Conservation (phyloP, 1,140 invertebrate genomes). For the Apocrypta bakeri region DNA sequence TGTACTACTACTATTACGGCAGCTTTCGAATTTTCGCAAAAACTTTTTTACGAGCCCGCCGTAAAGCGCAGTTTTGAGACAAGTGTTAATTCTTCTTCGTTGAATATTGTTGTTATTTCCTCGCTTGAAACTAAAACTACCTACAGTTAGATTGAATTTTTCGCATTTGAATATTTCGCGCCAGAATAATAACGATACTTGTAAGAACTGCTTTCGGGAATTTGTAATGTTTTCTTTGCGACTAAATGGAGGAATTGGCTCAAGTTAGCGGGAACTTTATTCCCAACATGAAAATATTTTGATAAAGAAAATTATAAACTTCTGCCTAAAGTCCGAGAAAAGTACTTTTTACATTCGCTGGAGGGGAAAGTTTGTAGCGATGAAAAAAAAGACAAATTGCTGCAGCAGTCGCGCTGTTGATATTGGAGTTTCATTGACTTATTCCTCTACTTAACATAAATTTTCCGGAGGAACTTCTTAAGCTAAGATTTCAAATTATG, state of each 20-base stretch:
- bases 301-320: background rate
- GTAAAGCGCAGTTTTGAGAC: conserved; percentile 6
- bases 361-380: background rate
- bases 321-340: background rate
- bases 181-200: background rate
- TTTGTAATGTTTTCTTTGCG: background rate
- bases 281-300: background rate
- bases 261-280: background rate
- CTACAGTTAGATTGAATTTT: conserved; percentile 15
- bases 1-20: too few species aligned
- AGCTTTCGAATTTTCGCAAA: background rate
- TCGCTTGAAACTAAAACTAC: background rate
- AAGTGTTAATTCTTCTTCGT: conserved; percentile 4
- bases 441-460: background rate
- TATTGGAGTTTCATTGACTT: background rate
- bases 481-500: background rate
- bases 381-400: background rate
- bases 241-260: background rate
- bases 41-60: background rate
- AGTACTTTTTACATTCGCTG: background rate
- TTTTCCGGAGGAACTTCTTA: background rate
- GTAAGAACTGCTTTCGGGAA: too few species aligned
- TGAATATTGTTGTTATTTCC: background rate
- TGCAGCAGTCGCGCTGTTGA: background rate
- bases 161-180: background rate